Conservation (phyloP, 2,113 vertebrate genomes). For the Podiceps cristatus region DNA sequence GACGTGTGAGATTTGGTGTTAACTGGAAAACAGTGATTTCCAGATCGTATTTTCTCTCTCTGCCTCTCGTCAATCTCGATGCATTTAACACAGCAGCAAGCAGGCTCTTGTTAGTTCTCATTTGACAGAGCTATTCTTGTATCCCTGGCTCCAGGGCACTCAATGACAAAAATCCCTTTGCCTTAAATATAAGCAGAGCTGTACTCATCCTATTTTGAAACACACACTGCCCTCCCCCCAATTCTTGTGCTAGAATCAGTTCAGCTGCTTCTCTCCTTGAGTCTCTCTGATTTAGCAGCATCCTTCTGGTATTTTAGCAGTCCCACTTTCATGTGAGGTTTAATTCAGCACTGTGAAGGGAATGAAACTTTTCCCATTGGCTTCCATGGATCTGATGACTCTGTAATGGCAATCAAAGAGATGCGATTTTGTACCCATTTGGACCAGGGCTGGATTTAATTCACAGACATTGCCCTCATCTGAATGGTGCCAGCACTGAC, state of each 20-base stretch:
- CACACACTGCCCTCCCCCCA: not conserved
- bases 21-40: not conserved
- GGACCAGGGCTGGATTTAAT: not conserved
- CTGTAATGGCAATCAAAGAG: not conserved
- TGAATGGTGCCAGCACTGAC: not conserved
- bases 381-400: not conserved
- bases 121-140: not conserved
- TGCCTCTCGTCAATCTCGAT: not conserved
- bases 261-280: not conserved
- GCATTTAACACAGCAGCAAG: not conserved
- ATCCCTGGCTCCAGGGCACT: not conserved
- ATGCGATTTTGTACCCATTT: not conserved
- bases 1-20: not conserved
- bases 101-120: not conserved
- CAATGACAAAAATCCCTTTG: not conserved
- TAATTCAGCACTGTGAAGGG: not conserved
- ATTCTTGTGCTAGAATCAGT: not conserved
- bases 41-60: not conserved
- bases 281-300: not conserved
- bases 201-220: not conserved
- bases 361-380: not conserved
- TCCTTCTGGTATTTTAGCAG: not conserved
- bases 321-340: not conserved
- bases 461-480: not conserved
- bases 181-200: not conserved